These are phyloP conservation scores for Mirounga angustirostris DNA, from an alignment of 2,113 vertebrate species.

Conservation along the genomic window DNA sequence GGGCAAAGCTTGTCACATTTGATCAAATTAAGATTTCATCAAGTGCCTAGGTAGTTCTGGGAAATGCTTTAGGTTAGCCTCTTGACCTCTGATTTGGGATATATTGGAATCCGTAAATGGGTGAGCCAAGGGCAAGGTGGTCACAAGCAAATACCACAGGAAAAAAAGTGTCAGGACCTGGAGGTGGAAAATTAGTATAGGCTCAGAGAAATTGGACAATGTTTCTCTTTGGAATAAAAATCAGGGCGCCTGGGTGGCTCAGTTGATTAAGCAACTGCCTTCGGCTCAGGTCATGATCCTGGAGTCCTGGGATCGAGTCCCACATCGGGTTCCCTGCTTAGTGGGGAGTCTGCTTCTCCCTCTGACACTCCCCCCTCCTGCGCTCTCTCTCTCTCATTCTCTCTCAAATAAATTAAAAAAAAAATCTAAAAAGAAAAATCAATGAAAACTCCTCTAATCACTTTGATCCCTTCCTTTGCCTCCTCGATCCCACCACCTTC, in stretches of 20 bases:
- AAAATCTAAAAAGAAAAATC: neutral
- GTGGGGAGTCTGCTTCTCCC: too few species aligned
- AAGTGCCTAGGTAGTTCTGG: neutral
- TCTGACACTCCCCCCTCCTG: too few species aligned
- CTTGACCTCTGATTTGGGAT: constrained; percentile 46
- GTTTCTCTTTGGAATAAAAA: constrained; percentile 33
- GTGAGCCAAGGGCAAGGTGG: neutral
- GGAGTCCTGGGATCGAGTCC: too few species aligned
- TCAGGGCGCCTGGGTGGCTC: neutral
- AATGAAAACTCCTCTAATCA: neutral
- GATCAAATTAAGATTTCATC: constrained; percentile 55
- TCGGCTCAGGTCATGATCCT: too few species aligned
- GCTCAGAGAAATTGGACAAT: neutral
- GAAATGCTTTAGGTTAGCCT: constrained; percentile 21
- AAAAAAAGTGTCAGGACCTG: neutral
- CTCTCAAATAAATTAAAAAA: too few species aligned
- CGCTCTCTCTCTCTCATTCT: too few species aligned
- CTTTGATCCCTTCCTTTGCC: neutral
- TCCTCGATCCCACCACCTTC: neutral
- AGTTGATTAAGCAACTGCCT: too few species aligned
- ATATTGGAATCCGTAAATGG: neutral
- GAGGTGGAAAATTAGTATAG: neutral
- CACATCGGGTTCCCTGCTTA: too few species aligned
- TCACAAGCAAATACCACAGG: neutral
- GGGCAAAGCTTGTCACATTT: constrained; percentile 54